Conservation (phyloP, 2,888 invertebrate genomes). For the Dermolepida albohirtum region DNA sequence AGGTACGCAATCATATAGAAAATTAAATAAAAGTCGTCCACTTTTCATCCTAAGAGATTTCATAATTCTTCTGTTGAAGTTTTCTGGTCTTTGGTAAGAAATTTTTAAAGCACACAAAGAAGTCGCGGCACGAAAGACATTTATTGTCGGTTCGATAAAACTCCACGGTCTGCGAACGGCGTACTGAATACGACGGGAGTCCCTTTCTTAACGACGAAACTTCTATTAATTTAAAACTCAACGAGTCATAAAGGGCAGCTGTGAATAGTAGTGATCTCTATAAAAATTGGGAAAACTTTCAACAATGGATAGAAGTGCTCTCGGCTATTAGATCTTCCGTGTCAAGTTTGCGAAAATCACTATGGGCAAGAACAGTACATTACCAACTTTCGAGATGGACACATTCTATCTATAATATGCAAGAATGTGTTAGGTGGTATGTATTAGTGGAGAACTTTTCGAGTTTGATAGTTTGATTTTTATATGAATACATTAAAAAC, state of each 20-base stretch:
- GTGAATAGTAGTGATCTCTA: slow-evolving; percentile 15
- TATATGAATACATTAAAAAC: too few species aligned
- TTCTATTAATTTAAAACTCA: slow-evolving; percentile 33
- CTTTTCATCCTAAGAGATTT: slow-evolving; percentile 15
- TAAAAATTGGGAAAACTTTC: slow-evolving; percentile 1
- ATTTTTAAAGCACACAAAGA: slow-evolving; percentile 25
- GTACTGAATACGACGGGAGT: not conserved
- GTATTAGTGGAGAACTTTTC: too few species aligned
- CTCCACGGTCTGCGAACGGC: not conserved
- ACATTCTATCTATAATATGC: too few species aligned
- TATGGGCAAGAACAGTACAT: too few species aligned
- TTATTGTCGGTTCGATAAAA: slow-evolving; percentile 23
- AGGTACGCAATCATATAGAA: too few species aligned
- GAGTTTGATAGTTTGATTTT: too few species aligned
- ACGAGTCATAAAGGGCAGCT: slow-evolving; percentile 15
- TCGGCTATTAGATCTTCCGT: not conserved
- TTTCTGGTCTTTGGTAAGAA: slow-evolving; percentile 7
- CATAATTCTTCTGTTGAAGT: slow-evolving; percentile 7
- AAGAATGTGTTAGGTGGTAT: too few species aligned
- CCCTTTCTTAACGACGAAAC: slow-evolving; percentile 26
- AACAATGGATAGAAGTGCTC: slow-evolving; percentile 17
- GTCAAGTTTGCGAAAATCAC: too few species aligned
- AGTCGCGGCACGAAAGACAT: slow-evolving; percentile 20
- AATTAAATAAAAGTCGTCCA: slow-evolving; percentile 19
- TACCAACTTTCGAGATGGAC: too few species aligned